Evolutionary conservation across 2,888 invertebrate species (phyloP).

Genomic region (Bombyx huttoni): DNA sequence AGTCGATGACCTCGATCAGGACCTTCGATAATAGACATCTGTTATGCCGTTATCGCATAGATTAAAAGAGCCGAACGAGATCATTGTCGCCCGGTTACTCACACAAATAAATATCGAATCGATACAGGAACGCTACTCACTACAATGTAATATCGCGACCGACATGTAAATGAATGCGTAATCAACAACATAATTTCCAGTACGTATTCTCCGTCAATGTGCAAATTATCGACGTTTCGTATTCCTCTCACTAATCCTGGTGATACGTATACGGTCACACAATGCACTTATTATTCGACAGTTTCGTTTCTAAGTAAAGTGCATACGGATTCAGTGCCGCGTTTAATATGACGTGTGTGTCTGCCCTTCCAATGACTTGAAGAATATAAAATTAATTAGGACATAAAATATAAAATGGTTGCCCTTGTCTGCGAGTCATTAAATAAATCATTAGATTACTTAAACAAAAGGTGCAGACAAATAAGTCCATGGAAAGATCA

Average conservation of each 20-base stretch:
- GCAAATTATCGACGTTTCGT: conserved; percentile 55
- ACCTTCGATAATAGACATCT: conserved; percentile 47
- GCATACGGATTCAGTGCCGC: conserved; percentile 54
- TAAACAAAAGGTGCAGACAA: not conserved
- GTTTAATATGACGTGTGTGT: conserved; percentile 47
- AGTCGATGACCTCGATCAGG: conserved; percentile 63
- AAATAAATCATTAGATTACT: not conserved
- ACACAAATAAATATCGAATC: not conserved
- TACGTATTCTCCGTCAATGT: conserved; percentile 17
- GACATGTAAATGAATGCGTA: conserved; percentile 4
- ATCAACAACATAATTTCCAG: conserved; percentile 7
- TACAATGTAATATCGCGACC: not conserved
- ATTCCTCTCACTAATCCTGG: conserved; percentile 66
- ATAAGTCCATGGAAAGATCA: too few relatives aligned
- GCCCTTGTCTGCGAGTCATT: not conserved
- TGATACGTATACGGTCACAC: conserved; percentile 62
- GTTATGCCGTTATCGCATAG: conserved; percentile 45
- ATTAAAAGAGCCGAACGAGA: conserved; percentile 34
- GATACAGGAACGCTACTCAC: not conserved
- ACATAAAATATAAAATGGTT: conserved; percentile 6
- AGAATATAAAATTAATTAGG: conserved; percentile 18
- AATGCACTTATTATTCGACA: conserved; percentile 71
- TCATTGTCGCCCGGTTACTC: conserved; percentile 7
- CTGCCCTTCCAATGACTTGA: conserved; percentile 53
- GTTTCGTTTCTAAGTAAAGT: conserved; percentile 68